Conservation (phyloP, 2,113 vertebrate species). For the Rhinolophus ferrumequinum region DNA sequence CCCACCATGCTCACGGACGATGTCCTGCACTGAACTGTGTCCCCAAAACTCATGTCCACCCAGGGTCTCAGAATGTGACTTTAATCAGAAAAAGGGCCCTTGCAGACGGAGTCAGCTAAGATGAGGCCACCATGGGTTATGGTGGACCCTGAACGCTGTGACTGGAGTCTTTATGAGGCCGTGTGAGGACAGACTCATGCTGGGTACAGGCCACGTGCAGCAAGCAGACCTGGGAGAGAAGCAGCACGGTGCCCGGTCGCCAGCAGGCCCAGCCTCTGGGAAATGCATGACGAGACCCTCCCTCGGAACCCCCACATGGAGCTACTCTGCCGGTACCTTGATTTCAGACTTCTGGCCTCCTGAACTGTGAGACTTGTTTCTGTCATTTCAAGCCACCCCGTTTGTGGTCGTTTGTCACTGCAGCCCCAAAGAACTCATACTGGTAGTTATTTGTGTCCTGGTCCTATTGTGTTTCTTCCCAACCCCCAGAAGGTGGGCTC, state of each 20-base stretch:
- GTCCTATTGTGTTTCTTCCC: neutral
- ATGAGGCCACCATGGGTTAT: neutral
- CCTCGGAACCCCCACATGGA: too few species aligned
- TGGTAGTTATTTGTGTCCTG: neutral
- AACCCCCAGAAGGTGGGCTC: neutral
- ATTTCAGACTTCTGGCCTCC: too few species aligned
- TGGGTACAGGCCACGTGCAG: too few species aligned
- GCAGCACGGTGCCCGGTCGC: too few species aligned
- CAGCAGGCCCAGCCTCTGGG: neutral
- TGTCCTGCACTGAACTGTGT: neutral
- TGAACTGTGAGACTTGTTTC: neutral
- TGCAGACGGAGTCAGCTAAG: neutral
- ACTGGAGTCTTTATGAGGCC: too few species aligned
- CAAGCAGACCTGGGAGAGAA: too few species aligned
- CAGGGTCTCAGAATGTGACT: too few species aligned
- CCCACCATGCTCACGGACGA: neutral
- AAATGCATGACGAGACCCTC: rapidly evolving
- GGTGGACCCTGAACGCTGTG: too few species aligned
- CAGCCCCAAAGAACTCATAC: neutral
- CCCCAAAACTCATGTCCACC: neutral
- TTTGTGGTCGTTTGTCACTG: neutral
- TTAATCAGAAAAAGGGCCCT: neutral
- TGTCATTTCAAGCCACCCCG: too few species aligned
- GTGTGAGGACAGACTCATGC: neutral
- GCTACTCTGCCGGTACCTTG: too few species aligned